phyloP scores from a whole-genome alignment of 1,140 invertebrate species.

The Drosophila carrolli region DNA sequence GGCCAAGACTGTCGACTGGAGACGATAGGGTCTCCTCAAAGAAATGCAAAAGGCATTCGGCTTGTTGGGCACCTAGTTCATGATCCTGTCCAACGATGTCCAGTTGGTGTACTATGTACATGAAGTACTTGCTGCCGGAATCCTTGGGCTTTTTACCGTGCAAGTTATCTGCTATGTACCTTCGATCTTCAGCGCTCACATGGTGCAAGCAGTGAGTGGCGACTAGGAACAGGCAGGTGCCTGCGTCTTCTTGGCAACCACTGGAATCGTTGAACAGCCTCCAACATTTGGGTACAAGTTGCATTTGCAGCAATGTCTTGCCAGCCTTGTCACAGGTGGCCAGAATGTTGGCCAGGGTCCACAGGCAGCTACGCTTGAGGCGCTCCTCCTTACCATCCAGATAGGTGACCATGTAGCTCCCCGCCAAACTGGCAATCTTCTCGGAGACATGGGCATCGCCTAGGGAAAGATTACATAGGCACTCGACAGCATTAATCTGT shows the following conservation, averaged over 20 bases:
- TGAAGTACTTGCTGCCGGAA: slow-evolving; percentile 53
- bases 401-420: slow-evolving; percentile 75
- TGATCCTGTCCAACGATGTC: slow-evolving; percentile 29
- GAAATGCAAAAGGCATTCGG: slow-evolving; percentile 27
- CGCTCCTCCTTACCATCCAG: slow-evolving; percentile 57
- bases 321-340: slow-evolving; percentile 54
- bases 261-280: slow-evolving; percentile 43
- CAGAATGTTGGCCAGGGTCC: slow-evolving; percentile 74
- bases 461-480: slow-evolving; percentile 76
- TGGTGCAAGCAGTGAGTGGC: background rate
- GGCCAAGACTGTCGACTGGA: slow-evolving; percentile 4
- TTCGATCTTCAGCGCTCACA: slow-evolving; percentile 48
- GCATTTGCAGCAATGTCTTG: slow-evolving; percentile 63
- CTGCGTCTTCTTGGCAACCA: slow-evolving; percentile 56
- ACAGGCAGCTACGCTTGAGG: slow-evolving; percentile 64
- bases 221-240: slow-evolving; percentile 54
- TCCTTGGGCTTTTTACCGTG: slow-evolving; percentile 23
- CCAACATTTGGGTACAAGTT: slow-evolving; percentile 71
- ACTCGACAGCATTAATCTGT: slow-evolving; percentile 67
- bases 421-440: slow-evolving; percentile 70
- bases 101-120: slow-evolving; percentile 61
- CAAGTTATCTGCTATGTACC: slow-evolving; percentile 49
- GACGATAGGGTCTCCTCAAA: slow-evolving; percentile 10
- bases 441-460: slow-evolving; percentile 71
- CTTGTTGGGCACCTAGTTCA: slow-evolving; percentile 19